Evolutionary conservation across 2,888 invertebrate genomes (phyloP).

Genomic region (Pristionchus japonicus): DNA sequence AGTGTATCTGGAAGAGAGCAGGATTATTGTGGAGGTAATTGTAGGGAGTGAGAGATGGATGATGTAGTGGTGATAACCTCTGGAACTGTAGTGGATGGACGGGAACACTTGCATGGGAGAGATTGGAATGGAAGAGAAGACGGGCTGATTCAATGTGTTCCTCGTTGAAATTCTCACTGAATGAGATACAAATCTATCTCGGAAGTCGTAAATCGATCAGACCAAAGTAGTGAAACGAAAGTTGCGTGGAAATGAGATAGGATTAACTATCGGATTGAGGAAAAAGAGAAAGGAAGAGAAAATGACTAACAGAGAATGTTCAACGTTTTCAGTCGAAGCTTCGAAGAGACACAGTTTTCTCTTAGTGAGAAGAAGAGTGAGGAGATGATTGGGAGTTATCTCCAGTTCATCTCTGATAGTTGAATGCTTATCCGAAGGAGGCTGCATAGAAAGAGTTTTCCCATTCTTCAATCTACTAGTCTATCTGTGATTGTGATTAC

Average conservation of each 20-base stretch:
- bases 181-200: neutral
- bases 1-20: slow-evolving; percentile 65
- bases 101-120: slow-evolving; percentile 72
- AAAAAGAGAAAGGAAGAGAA: neutral
- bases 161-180: slow-evolving; percentile 50
- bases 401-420: slow-evolving; percentile 53
- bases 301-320: slow-evolving; percentile 54
- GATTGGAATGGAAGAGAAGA: slow-evolving; percentile 68
- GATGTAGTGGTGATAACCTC: slow-evolving; percentile 33
- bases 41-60: neutral
- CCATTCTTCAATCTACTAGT: neutral
- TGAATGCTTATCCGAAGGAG: neutral
- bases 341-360: slow-evolving; percentile 69
- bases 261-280: neutral
- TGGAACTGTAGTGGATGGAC: slow-evolving; percentile 72
- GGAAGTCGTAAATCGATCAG: neutral
- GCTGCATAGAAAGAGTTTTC: neutral
- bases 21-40: too few species aligned
- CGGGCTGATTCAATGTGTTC: slow-evolving; percentile 71
- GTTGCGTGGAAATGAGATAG: neutral
- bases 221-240: neutral
- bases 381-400: slow-evolving; percentile 64
- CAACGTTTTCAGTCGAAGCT: slow-evolving; percentile 61
- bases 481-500: neutral
- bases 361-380: slow-evolving; percentile 68